phyloP scores from a whole-genome alignment of 2,797 vertebrate genomes.

The Acridotheres tristis region DNA sequence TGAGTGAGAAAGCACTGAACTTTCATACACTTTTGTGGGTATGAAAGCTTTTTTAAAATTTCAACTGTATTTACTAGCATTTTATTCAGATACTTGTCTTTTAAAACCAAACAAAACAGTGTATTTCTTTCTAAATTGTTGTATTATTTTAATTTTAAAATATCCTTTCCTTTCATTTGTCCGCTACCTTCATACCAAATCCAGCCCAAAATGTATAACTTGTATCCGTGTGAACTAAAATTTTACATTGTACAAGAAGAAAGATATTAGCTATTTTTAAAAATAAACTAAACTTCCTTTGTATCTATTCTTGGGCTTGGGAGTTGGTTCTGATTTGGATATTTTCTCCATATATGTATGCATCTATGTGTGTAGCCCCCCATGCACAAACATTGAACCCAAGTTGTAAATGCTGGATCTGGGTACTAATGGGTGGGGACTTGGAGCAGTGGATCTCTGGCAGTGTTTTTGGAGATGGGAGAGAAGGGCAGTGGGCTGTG shows the following conservation, averaged over 20 bases:
- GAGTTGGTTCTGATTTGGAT: background rate
- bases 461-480: conserved; percentile 75
- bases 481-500: conserved; percentile 85
- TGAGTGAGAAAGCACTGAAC: background rate
- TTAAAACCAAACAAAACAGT: background rate
- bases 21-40: background rate
- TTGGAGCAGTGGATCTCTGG: conserved; percentile 65
- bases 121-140: background rate
- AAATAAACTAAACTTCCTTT: conserved; percentile 40
- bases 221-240: background rate
- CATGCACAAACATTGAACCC: background rate
- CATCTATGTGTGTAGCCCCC: background rate
- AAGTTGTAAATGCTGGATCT: conserved; percentile 11
- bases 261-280: background rate
- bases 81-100: background rate
- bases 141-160: background rate
- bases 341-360: conserved; percentile 28
- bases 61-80: background rate
- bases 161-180: background rate
- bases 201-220: background rate
- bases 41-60: background rate
- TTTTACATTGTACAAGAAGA: background rate
- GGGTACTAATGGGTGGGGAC: conserved; percentile 60
- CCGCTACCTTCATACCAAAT: background rate
- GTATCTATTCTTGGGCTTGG: background rate